Conservation (phyloP, 2,113 vertebrate species). For the Nycticryphes semicollaris region DNA sequence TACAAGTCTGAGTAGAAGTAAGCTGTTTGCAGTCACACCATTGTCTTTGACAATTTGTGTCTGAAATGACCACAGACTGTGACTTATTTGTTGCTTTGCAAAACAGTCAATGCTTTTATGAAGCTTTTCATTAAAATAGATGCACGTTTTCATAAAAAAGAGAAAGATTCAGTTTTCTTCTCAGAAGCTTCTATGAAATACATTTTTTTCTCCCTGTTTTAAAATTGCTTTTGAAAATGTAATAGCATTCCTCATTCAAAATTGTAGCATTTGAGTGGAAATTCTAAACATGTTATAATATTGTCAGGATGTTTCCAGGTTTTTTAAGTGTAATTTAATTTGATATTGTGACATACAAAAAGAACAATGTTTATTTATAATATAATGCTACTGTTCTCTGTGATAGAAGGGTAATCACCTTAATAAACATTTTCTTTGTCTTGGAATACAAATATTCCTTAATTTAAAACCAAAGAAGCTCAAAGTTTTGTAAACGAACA, state of each 20-base stretch:
- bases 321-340: neutral
- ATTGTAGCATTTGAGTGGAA: neutral
- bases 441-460: neutral
- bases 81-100: neutral
- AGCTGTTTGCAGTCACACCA: neutral
- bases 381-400: neutral
- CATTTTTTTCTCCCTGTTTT: neutral
- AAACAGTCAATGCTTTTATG: neutral
- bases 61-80: neutral
- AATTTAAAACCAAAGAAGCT: neutral
- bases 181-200: neutral
- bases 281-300: neutral
- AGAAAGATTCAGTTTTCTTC: neutral
- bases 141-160: neutral
- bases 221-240: neutral
- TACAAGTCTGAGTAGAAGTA: neutral
- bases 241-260: neutral
- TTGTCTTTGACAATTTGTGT: neutral
- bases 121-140: neutral
- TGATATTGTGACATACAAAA: neutral
- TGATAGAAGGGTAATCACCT: neutral
- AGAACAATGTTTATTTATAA: neutral
- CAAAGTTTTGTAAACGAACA: neutral
- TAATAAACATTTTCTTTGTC: neutral
- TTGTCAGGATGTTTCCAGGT: neutral